These are phyloP conservation scores for Amaurobius ferox DNA, from an alignment of 2,888 invertebrate species.

Conservation along the genomic window DNA sequence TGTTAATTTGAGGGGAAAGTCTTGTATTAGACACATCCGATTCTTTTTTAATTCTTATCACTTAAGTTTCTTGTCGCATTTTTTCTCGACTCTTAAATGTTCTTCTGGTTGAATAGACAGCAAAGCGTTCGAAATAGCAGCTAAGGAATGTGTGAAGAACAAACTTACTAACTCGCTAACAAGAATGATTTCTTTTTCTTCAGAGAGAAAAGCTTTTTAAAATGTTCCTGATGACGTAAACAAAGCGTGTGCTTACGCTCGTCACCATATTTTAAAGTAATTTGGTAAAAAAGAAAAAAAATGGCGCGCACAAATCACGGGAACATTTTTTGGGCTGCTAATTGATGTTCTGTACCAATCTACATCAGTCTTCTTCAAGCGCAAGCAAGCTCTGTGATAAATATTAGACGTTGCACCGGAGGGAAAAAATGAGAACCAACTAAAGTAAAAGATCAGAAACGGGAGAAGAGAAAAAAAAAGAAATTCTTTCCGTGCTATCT, in stretches of 20 bases:
- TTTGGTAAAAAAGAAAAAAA: constrained; percentile 30
- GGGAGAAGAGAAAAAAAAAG: constrained; percentile 15
- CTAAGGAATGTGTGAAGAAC: constrained; percentile 1
- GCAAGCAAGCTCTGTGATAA: constrained; percentile 49
- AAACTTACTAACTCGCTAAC: neutral
- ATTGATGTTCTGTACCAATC: constrained; percentile 61
- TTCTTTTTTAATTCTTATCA: too few relatives aligned
- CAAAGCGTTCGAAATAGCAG: neutral
- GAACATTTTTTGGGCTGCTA: constrained; percentile 44
- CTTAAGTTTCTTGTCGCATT: too few relatives aligned
- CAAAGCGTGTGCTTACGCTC: constrained; percentile 40
- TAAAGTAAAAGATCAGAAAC: neutral
- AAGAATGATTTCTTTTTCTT: neutral
- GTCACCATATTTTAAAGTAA: constrained; percentile 30
- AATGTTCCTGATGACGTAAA: constrained; percentile 42
- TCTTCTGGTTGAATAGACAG: too few relatives aligned
- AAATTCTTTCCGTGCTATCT: neutral
- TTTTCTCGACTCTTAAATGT: too few relatives aligned
- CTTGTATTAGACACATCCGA: too few relatives aligned
- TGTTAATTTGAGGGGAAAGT: too few relatives aligned
- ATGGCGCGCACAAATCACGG: constrained; percentile 39
- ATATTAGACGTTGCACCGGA: constrained; percentile 20
- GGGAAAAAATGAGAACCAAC: neutral
- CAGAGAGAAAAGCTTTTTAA: constrained; percentile 29
- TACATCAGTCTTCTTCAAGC: constrained; percentile 65